These are phyloP conservation scores for Deilephila elpenor DNA, from an alignment of 2,888 invertebrate genomes.

Conservation along the genomic window DNA sequence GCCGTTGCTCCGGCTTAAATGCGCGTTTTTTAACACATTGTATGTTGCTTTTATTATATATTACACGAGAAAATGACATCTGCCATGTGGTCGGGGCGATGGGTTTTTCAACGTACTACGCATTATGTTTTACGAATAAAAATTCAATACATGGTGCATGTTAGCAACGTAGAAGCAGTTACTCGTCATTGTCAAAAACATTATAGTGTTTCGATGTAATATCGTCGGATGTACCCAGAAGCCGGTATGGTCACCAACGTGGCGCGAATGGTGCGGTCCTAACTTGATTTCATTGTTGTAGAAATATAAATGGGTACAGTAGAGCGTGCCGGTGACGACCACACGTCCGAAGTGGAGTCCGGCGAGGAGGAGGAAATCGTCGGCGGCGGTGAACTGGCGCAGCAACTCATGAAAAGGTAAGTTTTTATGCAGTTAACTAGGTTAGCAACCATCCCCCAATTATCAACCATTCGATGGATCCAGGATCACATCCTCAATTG, in stretches of 20 bases:
- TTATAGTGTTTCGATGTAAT: conserved; percentile 34
- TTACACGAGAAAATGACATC: conserved; percentile 43
- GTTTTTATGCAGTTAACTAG: conserved; percentile 31
- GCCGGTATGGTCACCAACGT: conserved; percentile 73
- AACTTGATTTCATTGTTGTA: conserved; percentile 62
- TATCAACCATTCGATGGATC: neutral
- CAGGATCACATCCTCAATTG: neutral
- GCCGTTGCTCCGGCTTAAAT: conserved; percentile 39
- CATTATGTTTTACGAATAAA: conserved; percentile 71
- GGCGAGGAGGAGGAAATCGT: conserved; percentile 86
- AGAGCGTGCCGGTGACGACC: conserved; percentile 86
- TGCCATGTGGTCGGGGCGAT: conserved; percentile 78
- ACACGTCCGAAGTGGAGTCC: conserved; percentile 87
- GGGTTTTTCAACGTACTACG: conserved; percentile 73
- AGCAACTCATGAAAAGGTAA: conserved; percentile 77
- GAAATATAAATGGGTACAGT: conserved; percentile 86
- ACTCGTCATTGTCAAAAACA: neutral
- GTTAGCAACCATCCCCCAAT: conserved; percentile 10
- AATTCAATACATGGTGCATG: conserved; percentile 43
- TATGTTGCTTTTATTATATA: conserved; percentile 45
- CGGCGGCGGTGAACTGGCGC: conserved; percentile 79
- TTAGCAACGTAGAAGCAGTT: conserved; percentile 35
- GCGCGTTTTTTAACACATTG: conserved; percentile 38
- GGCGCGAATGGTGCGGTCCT: conserved; percentile 62
- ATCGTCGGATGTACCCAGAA: conserved; percentile 43